A percentile compares a stretch with the other conserved stretches of the same genome.
Conservation (phyloP, 2,113 vertebrate genomes). For the Cryptotis parvus region DNA sequence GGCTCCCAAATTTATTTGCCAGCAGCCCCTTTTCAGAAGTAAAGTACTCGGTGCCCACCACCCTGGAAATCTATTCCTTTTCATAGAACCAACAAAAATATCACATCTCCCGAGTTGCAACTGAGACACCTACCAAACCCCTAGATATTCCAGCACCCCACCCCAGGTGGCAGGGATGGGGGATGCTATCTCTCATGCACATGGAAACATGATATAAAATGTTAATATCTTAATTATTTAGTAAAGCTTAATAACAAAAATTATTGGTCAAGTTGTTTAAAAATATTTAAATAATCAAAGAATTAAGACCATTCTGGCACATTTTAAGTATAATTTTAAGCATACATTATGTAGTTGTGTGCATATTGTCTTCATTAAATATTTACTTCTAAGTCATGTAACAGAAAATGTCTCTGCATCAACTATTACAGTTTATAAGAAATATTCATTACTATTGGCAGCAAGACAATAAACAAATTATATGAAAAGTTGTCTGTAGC, state of each 20-base stretch:
- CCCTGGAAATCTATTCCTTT: too few relatives aligned
- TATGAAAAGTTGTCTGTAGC: not conserved
- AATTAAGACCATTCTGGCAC: constrained; percentile 3
- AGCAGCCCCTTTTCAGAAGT: too few relatives aligned
- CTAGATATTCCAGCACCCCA: too few relatives aligned
- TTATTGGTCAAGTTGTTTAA: not conserved
- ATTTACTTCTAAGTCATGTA: constrained; percentile 3
- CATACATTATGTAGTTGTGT: not conserved
- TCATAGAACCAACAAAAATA: too few relatives aligned
- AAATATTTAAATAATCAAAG: not conserved
- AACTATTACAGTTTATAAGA: not conserved
- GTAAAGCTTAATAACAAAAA: not conserved
- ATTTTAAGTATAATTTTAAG: constrained; percentile 15
- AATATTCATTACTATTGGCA: not conserved
- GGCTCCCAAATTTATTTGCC: too few relatives aligned
- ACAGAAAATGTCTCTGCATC: not conserved
- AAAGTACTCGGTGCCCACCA: too few relatives aligned
- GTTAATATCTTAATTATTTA: constrained; percentile 3
- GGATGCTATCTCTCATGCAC: too few relatives aligned
- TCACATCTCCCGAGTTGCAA: too few relatives aligned
- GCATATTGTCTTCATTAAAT: not conserved
- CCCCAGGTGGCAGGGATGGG: too few relatives aligned
- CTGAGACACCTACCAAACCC: too few relatives aligned
- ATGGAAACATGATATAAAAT: too few relatives aligned
- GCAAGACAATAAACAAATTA: not conserved